phyloP scores from a whole-genome alignment of 2,797 vertebrate species.

The Melanotaenia parkinsoni region DNA sequence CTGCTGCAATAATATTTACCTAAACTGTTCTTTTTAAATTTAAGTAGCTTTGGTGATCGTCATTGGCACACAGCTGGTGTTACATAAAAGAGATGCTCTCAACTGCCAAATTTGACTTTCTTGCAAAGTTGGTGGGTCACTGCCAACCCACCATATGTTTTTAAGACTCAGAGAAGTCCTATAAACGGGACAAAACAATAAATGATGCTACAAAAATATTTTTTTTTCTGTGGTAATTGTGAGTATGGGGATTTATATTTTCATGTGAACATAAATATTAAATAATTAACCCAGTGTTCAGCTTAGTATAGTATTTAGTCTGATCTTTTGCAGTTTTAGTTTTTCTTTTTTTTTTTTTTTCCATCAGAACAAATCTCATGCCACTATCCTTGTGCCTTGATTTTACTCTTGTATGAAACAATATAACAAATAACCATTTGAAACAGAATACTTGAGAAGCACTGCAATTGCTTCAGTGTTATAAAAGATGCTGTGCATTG shows the following conservation, averaged over 20 bases:
- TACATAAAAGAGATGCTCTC: conserved; percentile 43
- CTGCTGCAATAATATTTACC: conserved; percentile 19
- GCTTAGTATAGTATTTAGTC: background rate
- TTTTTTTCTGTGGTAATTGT: conserved; percentile 7
- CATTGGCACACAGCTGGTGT: conserved; percentile 29
- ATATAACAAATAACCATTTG: background rate
- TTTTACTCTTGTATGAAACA: background rate
- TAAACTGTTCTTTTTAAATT: conserved; percentile 37
- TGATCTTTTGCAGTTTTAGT: background rate
- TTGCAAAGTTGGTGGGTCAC: conserved; percentile 32
- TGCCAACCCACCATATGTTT: conserved; percentile 41
- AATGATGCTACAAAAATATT: conserved; percentile 36
- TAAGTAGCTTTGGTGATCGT: conserved; percentile 29
- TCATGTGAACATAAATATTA: background rate
- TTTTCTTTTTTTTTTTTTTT: background rate
- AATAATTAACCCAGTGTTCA: background rate
- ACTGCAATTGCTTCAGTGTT: background rate
- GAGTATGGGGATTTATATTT: background rate
- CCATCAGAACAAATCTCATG: background rate
- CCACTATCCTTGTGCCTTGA: background rate
- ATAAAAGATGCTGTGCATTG: background rate
- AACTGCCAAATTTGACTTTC: conserved; percentile 46
- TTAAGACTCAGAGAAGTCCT: conserved; percentile 39
- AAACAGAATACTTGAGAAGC: background rate
- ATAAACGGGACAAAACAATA: conserved; percentile 62